A percentile compares a stretch with the other conserved stretches of the same genome.
Conservation (phyloP, 2,888 invertebrate species). For the Cheilosia impressa region DNA sequence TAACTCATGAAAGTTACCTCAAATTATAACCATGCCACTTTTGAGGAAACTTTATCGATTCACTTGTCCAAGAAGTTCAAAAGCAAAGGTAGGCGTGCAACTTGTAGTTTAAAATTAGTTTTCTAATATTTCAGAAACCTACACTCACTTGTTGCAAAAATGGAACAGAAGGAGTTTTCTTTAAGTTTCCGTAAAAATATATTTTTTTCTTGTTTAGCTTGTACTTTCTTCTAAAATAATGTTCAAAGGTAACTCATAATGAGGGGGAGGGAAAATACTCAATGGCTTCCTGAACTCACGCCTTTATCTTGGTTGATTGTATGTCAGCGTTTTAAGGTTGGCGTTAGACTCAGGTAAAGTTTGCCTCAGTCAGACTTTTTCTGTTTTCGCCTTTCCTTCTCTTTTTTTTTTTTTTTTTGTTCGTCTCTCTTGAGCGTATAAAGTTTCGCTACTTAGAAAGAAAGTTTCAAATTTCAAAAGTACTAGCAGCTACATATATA, state of each 20-base stretch:
- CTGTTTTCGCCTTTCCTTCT: conserved; percentile 10
- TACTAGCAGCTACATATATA: conserved; percentile 33
- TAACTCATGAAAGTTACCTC: too few relatives aligned
- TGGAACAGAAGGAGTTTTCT: conserved; percentile 27
- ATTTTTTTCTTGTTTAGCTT: conserved; percentile 17
- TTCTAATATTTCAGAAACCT: conserved; percentile 47
- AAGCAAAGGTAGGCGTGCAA: conserved; percentile 22
- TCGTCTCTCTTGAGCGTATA: conserved; percentile 38
- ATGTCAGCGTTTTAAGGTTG: conserved; percentile 53
- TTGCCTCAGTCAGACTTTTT: conserved; percentile 25
- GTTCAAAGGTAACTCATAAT: conserved; percentile 53
- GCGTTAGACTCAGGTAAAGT: conserved; percentile 54
- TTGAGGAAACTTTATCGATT: conserved; percentile 10
- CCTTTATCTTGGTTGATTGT: conserved; percentile 53
- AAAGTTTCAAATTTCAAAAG: conserved; percentile 63
- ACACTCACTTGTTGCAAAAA: conserved; percentile 65
- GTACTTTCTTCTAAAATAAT: conserved; percentile 6
- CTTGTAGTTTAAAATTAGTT: conserved; percentile 63
- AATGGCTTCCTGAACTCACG: conserved; percentile 57
- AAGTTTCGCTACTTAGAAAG: conserved; percentile 61
- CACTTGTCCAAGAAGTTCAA: neutral
- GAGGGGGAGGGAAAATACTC: conserved; percentile 46
- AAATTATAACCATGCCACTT: neutral
- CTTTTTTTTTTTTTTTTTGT: conserved; percentile 4
- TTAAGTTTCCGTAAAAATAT: conserved; percentile 34